Conservation (phyloP, 2,888 invertebrate genomes). For the Mythimna vitellina region DNA sequence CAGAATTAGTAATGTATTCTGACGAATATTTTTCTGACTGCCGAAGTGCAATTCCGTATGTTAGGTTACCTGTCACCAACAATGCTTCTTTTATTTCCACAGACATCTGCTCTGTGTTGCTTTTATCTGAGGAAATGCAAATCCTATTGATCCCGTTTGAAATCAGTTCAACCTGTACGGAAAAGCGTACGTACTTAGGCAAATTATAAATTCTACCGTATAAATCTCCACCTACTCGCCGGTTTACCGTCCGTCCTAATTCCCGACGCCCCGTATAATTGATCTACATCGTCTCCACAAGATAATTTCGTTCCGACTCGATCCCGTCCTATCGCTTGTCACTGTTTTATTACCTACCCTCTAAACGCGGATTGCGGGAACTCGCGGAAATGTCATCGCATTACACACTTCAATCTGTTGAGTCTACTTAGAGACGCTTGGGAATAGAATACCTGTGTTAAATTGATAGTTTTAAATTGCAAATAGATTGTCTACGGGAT, state of each 20-base stretch:
- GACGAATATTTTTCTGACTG: neutral
- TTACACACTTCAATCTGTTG: constrained; percentile 59
- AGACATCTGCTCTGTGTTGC: neutral
- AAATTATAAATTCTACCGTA: constrained; percentile 66
- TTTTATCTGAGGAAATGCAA: constrained; percentile 21
- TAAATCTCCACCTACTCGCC: constrained; percentile 76
- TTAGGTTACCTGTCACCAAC: neutral
- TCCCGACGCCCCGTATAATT: constrained; percentile 75
- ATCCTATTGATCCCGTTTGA: constrained; percentile 20
- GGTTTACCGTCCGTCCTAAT: constrained; percentile 73
- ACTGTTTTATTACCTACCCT: constrained; percentile 72
- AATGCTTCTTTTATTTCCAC: neutral
- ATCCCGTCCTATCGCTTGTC: constrained; percentile 72
- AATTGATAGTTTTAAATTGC: constrained; percentile 19
- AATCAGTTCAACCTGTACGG: constrained; percentile 23
- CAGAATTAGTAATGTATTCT: neutral
- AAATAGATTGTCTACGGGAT: neutral
- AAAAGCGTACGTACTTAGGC: constrained; percentile 57
- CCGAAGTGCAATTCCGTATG: neutral
- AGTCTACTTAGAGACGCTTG: constrained; percentile 38
- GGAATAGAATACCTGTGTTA: constrained; percentile 20
- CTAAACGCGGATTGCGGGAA: constrained; percentile 65
- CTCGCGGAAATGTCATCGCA: constrained; percentile 65
- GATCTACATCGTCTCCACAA: constrained; percentile 74
- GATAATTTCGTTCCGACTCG: constrained; percentile 76